These are phyloP conservation scores for Wasmannia auropunctata DNA, from an alignment of 1,140 invertebrate genomes.

Conservation along the genomic window DNA sequence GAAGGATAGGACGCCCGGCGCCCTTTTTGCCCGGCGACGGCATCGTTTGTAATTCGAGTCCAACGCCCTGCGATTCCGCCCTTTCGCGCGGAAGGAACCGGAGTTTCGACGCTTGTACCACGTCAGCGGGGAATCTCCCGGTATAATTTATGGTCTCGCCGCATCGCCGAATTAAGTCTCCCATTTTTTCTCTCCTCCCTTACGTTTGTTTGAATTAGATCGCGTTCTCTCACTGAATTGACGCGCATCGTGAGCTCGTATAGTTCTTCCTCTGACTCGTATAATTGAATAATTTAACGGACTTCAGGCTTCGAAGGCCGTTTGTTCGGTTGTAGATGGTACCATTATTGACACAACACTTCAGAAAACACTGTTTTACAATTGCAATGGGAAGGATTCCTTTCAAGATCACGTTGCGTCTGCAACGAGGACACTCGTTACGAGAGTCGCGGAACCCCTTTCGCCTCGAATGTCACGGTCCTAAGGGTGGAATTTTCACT, in stretches of 20 bases:
- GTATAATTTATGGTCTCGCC: constrained; percentile 52
- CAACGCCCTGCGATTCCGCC: constrained; percentile 40
- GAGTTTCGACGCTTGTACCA: constrained; percentile 55
- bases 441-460: constrained; percentile 69
- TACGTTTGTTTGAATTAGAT: constrained; percentile 44
- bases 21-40: constrained; percentile 51
- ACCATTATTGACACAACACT: background rate
- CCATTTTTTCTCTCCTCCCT: constrained; percentile 61
- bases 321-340: background rate
- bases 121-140: constrained; percentile 37
- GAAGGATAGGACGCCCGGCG: constrained; percentile 44
- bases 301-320: background rate
- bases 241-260: background rate
- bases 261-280: background rate
- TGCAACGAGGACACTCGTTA: constrained; percentile 59
- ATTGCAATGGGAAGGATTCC: constrained; percentile 18
- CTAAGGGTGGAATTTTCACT: constrained; percentile 66
- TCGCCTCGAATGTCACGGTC: constrained; percentile 75
- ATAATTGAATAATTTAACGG: background rate
- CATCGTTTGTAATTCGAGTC: constrained; percentile 71
- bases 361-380: background rate
- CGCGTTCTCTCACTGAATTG: background rate
- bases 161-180: constrained; percentile 63
- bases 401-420: constrained; percentile 18
- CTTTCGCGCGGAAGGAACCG: constrained; percentile 54